These are phyloP conservation scores for Hoplostethus atlanticus DNA, from an alignment of 2,797 vertebrate species.

Conservation along the genomic window DNA sequence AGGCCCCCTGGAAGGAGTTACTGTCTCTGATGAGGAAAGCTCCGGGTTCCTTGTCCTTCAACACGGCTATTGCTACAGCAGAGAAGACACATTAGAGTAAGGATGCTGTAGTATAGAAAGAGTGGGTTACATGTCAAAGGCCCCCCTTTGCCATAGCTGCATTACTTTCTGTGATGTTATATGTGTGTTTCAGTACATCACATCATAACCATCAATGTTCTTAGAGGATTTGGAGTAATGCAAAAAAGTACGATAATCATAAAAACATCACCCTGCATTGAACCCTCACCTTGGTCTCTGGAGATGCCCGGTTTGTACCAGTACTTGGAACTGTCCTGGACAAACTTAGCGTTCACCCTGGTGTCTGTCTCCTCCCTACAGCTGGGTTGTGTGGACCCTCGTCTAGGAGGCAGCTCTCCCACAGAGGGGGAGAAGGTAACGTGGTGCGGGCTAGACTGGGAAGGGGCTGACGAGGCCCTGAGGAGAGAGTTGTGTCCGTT, in stretches of 20 bases:
- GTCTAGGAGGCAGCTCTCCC: constrained; percentile 68
- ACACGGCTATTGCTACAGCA: constrained; percentile 87
- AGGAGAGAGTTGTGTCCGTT: constrained; percentile 74
- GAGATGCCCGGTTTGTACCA: constrained; percentile 95
- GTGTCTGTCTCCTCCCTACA: constrained; percentile 71
- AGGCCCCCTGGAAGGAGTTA: constrained; percentile 95
- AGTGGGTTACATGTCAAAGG: background rate
- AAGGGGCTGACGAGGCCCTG: constrained; percentile 69
- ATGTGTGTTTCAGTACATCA: background rate
- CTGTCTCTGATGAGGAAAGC: constrained; percentile 94
- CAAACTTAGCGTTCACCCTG: constrained; percentile 89
- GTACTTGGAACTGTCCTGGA: constrained; percentile 94
- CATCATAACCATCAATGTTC: background rate
- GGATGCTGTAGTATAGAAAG: background rate
- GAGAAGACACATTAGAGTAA: constrained; percentile 21
- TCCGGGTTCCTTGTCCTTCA: constrained; percentile 92
- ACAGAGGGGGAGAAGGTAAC: constrained; percentile 81
- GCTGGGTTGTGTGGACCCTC: constrained; percentile 51
- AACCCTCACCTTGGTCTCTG: constrained; percentile 90
- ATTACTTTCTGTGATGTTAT: background rate
- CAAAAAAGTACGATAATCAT: background rate
- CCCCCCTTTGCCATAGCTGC: background rate
- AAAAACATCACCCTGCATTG: background rate
- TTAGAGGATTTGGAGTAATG: background rate
- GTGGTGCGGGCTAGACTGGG: constrained; percentile 69